Percentiles rank a stretch among this genome's conserved stretches.
These are phyloP conservation scores for Astropecten irregularis DNA, from an alignment of 53 echinoderm and acorn worm species.

Conservation along the genomic window DNA sequence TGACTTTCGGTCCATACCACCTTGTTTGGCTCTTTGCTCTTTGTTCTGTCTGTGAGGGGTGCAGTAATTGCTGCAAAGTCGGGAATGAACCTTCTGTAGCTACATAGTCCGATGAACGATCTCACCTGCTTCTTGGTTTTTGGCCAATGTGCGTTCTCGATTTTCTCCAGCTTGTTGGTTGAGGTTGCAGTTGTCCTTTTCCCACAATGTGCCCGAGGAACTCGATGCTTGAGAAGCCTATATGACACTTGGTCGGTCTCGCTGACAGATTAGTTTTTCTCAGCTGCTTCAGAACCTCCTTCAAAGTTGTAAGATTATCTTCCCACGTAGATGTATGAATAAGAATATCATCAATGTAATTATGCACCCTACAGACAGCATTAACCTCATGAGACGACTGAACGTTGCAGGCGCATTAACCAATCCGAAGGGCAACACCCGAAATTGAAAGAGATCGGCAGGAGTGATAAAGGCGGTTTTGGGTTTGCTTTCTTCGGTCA, in stretches of 20 bases:
- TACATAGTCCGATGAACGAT: constrained; percentile 19
- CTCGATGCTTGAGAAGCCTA: not conserved
- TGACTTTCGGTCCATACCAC: constrained; percentile 8
- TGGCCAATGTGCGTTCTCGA: constrained; percentile 3
- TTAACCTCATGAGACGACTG: constrained; percentile 51
- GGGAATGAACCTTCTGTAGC: constrained; percentile 40
- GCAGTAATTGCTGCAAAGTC: constrained; percentile 28
- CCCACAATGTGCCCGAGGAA: constrained; percentile 48
- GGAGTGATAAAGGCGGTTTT: constrained; percentile 52
- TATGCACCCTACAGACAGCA: too few relatives aligned
- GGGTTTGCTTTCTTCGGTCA: not conserved
- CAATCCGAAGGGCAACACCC: constrained; percentile 62
- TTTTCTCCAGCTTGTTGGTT: constrained; percentile 25
- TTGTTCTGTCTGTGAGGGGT: constrained; percentile 26
- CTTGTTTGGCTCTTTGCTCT: constrained; percentile 18
- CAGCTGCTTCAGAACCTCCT: not conserved
- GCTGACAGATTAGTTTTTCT: constrained; percentile 11
- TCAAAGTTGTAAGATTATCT: not conserved
- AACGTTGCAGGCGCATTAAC: constrained; percentile 56
- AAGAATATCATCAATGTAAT: constrained; percentile 62
- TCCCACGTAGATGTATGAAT: constrained; percentile 29
- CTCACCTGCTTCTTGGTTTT: constrained; percentile 34
- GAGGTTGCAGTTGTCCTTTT: constrained; percentile 14
- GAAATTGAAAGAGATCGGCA: constrained; percentile 42
- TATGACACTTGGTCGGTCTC: constrained; percentile 24